A percentile compares a stretch with the other conserved stretches of the same genome.
Conservation (phyloP, 1,140 invertebrate genomes). For the Eumaeus atala region DNA sequence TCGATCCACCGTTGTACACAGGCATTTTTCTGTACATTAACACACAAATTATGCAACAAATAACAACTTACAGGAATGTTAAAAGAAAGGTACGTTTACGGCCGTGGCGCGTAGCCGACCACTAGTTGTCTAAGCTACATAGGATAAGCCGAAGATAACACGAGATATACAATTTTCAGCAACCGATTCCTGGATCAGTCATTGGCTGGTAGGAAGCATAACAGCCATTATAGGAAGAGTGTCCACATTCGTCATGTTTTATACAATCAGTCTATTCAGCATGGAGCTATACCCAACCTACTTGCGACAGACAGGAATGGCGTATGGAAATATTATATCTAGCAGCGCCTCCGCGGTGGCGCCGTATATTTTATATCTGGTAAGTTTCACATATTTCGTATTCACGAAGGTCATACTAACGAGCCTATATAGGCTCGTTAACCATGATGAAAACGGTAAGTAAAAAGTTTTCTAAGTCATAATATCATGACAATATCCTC, state of each 20-base stretch:
- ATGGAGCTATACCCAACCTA: constrained; percentile 82
- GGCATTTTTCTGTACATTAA: no score
- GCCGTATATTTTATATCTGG: constrained; percentile 83
- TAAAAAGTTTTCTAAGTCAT: no score
- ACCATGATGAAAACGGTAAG: no score
- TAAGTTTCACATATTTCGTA: constrained; percentile 51
- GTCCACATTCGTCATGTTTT: constrained; percentile 77
- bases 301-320: constrained; percentile 78
- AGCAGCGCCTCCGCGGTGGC: constrained; percentile 77
- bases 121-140: no score
- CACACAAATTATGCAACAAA: no score
- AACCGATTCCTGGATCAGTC: constrained; percentile 31
- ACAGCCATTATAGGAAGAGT: constrained; percentile 78
- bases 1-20: no score
- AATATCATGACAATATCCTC: no score
- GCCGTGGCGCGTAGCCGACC: no score
- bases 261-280: constrained; percentile 78
- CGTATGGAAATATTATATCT: constrained; percentile 76
- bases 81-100: no score
- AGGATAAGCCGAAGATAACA: not conserved
- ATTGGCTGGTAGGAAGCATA: constrained; percentile 53
- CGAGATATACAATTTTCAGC: constrained; percentile 38
- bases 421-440: no score
- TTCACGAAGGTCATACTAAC: no score
- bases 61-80: no score